Evolutionary conservation across 2,888 invertebrate species (phyloP).

Genomic region (Acleris holmiana): DNA sequence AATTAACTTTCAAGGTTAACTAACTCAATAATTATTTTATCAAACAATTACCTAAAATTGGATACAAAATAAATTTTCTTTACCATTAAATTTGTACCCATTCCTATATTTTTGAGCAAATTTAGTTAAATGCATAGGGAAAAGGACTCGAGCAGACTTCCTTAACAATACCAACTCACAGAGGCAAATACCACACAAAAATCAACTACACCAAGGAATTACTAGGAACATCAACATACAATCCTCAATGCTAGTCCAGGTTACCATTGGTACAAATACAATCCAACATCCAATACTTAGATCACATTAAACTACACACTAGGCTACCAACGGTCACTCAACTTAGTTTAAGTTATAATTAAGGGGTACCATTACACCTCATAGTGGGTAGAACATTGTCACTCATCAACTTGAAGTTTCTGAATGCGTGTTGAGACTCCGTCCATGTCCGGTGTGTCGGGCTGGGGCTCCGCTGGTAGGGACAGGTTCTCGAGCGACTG

Average conservation of each 20-base stretch:
- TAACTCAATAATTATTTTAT: conserved; percentile 35
- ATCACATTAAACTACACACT: conserved; percentile 54
- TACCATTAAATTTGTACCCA: conserved; percentile 55
- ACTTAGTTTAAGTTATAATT: conserved; percentile 46
- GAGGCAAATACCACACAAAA: conserved; percentile 39
- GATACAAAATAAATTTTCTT: conserved; percentile 48
- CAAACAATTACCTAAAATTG: conserved; percentile 42
- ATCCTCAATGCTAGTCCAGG: conserved; percentile 55
- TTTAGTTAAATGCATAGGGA: conserved; percentile 51
- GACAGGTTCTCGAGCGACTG: conserved; percentile 86
- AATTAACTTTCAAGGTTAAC: conserved; percentile 43
- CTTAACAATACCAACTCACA: conserved; percentile 39
- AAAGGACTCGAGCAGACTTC: conserved; percentile 46
- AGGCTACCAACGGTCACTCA: conserved; percentile 50
- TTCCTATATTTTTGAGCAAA: conserved; percentile 62
- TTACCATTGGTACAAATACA: conserved; percentile 62
- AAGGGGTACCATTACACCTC: conserved; percentile 32
- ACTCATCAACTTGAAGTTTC: conserved; percentile 86
- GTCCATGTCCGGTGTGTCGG: conserved; percentile 83
- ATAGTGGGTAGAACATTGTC: conserved; percentile 50
- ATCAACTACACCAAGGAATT: conserved; percentile 56
- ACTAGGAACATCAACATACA: conserved; percentile 71
- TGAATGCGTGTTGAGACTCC: conserved; percentile 86
- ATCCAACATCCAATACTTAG: conserved; percentile 57
- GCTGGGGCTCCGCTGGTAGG: conserved; percentile 66